Percentiles rank a stretch among this genome's conserved stretches.
Conservation (phyloP, 2,113 vertebrate genomes). For the Theropithecus gelada region DNA sequence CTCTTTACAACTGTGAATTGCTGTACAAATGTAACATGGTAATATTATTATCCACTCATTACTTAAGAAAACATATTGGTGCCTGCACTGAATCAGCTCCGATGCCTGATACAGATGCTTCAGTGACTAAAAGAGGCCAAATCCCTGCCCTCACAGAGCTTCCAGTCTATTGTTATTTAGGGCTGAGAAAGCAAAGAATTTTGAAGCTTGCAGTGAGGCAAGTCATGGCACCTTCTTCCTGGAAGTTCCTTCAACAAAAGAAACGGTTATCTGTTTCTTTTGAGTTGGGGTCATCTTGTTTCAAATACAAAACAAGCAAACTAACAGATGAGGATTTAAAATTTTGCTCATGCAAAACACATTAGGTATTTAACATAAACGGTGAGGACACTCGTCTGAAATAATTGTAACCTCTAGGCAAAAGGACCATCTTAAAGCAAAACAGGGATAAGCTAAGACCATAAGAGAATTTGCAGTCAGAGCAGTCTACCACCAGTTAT, state of each 20-base stretch:
- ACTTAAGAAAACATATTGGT: not conserved
- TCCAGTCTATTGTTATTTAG: not conserved
- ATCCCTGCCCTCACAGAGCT: not conserved
- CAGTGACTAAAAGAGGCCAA: not conserved
- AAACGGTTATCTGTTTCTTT: not conserved
- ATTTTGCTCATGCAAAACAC: not conserved
- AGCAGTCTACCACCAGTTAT: not conserved
- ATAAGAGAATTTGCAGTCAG: not conserved
- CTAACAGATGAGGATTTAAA: not conserved
- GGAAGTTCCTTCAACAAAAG: not conserved
- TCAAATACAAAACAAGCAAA: not conserved
- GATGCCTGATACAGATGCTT: not conserved
- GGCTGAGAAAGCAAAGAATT: constrained; percentile 25
- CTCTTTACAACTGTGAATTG: not conserved
- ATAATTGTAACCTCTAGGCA: not conserved
- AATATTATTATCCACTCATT: not conserved
- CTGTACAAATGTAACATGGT: not conserved
- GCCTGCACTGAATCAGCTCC: not conserved
- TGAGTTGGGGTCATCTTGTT: not conserved
- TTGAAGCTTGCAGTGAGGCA: not conserved
- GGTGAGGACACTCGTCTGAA: not conserved
- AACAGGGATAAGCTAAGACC: not conserved
- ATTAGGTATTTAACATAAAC: not conserved
- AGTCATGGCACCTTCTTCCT: not conserved
- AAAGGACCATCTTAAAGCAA: not conserved